Conservation (phyloP, 2,113 vertebrate genomes). For the Noctilio leporinus region DNA sequence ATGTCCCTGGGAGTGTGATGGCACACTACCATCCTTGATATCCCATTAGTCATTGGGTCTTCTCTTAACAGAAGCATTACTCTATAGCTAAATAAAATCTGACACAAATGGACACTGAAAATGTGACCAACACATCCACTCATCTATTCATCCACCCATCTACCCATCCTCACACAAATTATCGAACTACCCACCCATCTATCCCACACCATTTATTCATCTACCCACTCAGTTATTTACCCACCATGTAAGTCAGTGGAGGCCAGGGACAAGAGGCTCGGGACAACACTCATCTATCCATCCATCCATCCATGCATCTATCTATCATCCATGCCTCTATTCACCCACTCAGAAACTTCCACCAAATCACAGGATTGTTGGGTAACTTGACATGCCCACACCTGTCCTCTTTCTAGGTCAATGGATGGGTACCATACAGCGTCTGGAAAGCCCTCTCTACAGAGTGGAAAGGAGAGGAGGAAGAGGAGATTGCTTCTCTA, state of each 20-base stretch:
- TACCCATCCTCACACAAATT: too few species aligned
- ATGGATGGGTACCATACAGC: too few species aligned
- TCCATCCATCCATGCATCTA: not conserved
- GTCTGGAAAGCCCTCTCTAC: not conserved
- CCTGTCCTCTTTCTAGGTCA: not conserved
- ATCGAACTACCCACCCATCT: fast-evolving
- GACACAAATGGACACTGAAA: too few species aligned
- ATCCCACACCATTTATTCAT: fast-evolving
- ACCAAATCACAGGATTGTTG: not conserved
- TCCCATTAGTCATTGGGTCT: fast-evolving
- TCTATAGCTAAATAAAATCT: not conserved
- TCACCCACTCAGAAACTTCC: not conserved
- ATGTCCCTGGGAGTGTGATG: not conserved
- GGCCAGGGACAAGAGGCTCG: not conserved
- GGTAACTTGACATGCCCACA: too few species aligned
- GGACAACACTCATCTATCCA: not conserved
- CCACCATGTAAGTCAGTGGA: not conserved
- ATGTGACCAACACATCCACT: not conserved
- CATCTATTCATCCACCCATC: too few species aligned
- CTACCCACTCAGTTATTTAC: not conserved
- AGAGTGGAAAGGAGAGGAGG: not conserved
- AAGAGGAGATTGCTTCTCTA: too few species aligned
- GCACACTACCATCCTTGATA: too few species aligned
- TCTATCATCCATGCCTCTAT: fast-evolving
- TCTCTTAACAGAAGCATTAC: not conserved